Conservation (phyloP, 2,113 vertebrate species). For the Procapra przewalskii region DNA sequence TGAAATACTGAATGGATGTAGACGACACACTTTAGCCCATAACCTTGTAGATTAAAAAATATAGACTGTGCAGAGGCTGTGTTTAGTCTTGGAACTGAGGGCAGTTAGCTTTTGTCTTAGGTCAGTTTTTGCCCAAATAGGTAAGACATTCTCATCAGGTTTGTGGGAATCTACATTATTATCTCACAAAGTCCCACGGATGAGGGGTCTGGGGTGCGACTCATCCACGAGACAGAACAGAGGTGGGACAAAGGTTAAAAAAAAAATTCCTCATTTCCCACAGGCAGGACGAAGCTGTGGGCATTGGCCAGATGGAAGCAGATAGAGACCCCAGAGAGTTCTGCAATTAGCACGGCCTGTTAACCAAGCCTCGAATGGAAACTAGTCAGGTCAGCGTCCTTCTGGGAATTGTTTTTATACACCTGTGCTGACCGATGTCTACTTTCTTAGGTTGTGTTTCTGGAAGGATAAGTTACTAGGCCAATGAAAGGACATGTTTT, state of each 20-base stretch:
- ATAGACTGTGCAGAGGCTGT: not conserved
- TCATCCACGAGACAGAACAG: not conserved
- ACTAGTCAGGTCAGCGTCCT: not conserved
- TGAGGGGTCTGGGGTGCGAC: not conserved
- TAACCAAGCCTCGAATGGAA: not conserved
- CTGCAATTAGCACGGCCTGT: not conserved
- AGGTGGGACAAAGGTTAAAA: not conserved
- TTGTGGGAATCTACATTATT: not conserved
- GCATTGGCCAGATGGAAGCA: not conserved
- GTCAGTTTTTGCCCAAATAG: not conserved
- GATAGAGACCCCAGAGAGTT: not conserved
- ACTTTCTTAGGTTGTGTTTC: not conserved
- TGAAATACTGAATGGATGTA: not conserved
- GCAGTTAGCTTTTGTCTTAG: not conserved
- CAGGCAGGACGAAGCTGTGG: not conserved
- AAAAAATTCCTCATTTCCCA: not conserved
- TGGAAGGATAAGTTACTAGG: not conserved
- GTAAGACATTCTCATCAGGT: not conserved
- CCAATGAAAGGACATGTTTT: not conserved
- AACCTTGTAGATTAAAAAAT: not conserved
- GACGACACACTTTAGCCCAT: not conserved
- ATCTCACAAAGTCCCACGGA: not conserved
- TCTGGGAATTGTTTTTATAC: not conserved
- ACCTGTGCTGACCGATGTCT: not conserved
- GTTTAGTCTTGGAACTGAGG: not conserved